Conservation (phyloP, 1,140 invertebrate genomes). For the Hermetia illucens region DNA sequence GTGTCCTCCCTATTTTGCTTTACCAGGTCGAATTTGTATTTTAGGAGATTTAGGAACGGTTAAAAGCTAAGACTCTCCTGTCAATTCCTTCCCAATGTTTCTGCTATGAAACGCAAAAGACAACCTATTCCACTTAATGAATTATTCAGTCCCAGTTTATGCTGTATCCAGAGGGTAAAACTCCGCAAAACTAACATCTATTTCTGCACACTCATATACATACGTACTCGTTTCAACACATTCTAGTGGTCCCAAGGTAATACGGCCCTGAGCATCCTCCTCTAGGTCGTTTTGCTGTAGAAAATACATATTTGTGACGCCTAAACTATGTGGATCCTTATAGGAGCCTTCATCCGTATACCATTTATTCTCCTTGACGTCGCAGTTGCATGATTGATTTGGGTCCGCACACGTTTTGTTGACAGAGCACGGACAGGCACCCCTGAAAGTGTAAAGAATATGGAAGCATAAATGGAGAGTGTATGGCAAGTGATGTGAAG, state of each 20-base stretch:
- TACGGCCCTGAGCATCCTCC: constrained; percentile 65
- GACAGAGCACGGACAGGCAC: constrained; percentile 49
- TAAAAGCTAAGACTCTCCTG: too few species aligned
- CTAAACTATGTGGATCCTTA: constrained; percentile 60
- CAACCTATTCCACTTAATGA: too few species aligned
- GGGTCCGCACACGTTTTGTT: constrained; percentile 66
- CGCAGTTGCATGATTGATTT: constrained; percentile 75
- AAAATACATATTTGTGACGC: constrained; percentile 81
- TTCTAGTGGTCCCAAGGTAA: constrained; percentile 78
- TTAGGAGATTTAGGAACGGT: too few species aligned
- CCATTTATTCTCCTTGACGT: constrained; percentile 70
- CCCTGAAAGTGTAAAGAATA: constrained; percentile 36
- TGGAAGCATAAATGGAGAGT: too few species aligned
- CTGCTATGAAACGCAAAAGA: too few species aligned
- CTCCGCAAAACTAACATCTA: too few species aligned
- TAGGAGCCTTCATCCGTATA: constrained; percentile 76
- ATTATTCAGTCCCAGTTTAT: too few species aligned
- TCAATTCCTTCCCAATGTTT: too few species aligned
- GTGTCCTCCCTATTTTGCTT: too few species aligned
- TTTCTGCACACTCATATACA: background rate
- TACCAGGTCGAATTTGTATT: too few species aligned
- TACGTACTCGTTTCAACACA: constrained; percentile 85
- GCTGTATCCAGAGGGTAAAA: too few species aligned
- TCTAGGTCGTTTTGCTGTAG: constrained; percentile 70
- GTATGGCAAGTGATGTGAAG: too few species aligned